Evolutionary conservation across 2,797 vertebrate genomes (phyloP).

Genomic region (Octomys mimax): DNA sequence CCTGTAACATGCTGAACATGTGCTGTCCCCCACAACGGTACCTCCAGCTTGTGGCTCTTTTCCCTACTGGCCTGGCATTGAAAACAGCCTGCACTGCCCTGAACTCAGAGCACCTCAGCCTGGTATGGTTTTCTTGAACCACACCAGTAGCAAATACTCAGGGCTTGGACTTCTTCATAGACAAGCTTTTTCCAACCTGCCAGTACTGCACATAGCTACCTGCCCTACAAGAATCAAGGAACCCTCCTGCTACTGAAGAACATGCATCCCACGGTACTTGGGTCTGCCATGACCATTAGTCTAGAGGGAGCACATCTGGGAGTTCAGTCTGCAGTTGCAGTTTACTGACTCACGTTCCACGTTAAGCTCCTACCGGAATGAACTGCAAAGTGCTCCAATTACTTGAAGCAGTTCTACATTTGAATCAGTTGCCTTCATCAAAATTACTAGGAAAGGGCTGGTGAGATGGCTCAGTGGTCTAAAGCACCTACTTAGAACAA

Average conservation of each 20-base stretch:
- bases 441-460: background rate
- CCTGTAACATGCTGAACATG: background rate
- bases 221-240: background rate
- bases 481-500: too few relatives aligned
- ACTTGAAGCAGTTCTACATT: background rate
- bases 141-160: background rate
- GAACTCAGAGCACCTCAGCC: background rate
- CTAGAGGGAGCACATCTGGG: background rate
- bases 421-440: slow-evolving; percentile 19
- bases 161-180: background rate
- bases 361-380: background rate
- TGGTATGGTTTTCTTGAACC: background rate
- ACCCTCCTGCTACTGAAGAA: background rate
- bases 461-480: too few relatives aligned
- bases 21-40: background rate
- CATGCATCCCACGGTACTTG: background rate
- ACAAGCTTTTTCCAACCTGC: background rate
- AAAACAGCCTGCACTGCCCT: background rate
- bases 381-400: background rate
- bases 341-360: background rate
- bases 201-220: background rate
- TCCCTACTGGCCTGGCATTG: accelerated
- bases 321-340: background rate
- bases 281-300: background rate
- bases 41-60: background rate